These are phyloP conservation scores for Ginglymostoma cirratum DNA, from an alignment of 2,113 vertebrate genomes.

Conservation along the genomic window DNA sequence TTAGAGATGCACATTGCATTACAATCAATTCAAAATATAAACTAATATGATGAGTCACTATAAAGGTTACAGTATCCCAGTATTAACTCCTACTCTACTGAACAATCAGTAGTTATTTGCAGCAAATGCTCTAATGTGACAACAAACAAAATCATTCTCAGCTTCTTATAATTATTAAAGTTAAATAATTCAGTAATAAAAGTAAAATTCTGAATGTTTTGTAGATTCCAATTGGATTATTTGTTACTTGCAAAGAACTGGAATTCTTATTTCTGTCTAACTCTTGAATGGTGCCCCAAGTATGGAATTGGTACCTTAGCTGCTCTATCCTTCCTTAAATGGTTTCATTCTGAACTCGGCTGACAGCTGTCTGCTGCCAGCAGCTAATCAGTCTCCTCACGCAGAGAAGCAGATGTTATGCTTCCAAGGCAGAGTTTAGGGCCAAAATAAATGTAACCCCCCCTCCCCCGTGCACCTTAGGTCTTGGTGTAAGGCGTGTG, in stretches of 20 bases:
- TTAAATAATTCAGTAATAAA: not conserved
- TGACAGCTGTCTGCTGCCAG: conserved; percentile 36
- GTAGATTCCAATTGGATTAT: not conserved
- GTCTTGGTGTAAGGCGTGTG: not conserved
- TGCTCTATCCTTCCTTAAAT: conserved; percentile 28
- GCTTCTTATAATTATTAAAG: not conserved
- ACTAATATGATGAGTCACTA: not conserved
- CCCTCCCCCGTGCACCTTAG: not conserved
- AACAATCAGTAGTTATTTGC: not conserved
- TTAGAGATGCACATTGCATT: not conserved
- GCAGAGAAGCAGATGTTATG: conserved; percentile 35
- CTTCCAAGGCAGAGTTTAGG: conserved; percentile 34
- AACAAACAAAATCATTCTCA: not conserved
- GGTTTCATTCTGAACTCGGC: conserved; percentile 36
- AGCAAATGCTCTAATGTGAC: not conserved
- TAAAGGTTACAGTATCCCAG: not conserved
- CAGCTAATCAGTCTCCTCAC: conserved; percentile 37
- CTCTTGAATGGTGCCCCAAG: not conserved
- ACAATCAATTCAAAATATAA: not conserved
- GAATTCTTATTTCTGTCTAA: not conserved
- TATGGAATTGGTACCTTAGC: not conserved
- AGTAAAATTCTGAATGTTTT: not conserved
- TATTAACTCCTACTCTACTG: not conserved
- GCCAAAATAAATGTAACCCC: conserved; percentile 33
- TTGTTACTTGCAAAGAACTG: not conserved